Percentiles rank a stretch among this genome's conserved stretches.
These are phyloP conservation scores for Drosophila oshimai DNA, from an alignment of 1,140 invertebrate species.

Conservation along the genomic window DNA sequence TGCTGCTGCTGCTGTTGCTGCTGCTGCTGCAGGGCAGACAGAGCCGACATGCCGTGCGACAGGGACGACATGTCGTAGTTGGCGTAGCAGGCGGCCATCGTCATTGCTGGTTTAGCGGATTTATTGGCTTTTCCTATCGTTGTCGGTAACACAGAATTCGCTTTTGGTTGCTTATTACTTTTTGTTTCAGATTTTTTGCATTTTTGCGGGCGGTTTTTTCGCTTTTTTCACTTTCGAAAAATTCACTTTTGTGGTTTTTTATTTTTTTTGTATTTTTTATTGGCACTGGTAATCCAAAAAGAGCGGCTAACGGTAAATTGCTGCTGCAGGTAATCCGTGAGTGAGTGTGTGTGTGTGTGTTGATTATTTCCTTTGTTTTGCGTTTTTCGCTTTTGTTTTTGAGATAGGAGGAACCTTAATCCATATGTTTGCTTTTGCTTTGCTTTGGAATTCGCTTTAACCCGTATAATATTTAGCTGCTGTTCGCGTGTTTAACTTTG, in stretches of 20 bases:
- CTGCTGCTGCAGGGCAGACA: constrained; percentile 52
- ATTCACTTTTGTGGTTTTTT: constrained; percentile 41
- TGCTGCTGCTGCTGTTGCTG: constrained; percentile 62
- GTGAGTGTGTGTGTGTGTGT: constrained; percentile 24
- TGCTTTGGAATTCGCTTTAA: constrained; percentile 57
- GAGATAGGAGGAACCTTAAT: constrained; percentile 78
- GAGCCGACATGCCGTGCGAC: constrained; percentile 62
- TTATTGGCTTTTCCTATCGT: constrained; percentile 21
- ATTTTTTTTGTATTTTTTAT: constrained; percentile 33
- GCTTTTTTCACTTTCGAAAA: constrained; percentile 45
- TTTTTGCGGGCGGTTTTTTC: constrained; percentile 35
- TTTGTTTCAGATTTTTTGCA: constrained; percentile 50
- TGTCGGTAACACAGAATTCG: constrained; percentile 47
- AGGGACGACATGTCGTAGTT: constrained; percentile 81
- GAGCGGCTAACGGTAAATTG: constrained; percentile 59
- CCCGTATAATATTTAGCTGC: constrained; percentile 60
- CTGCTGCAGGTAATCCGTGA: constrained; percentile 67
- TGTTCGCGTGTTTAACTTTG: constrained; percentile 53
- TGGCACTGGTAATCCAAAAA: constrained; percentile 82
- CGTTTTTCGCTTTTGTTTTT: constrained; percentile 16
- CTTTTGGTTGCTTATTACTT: constrained; percentile 40
- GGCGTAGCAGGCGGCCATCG: constrained; percentile 82
- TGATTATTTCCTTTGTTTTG: constrained; percentile 1
- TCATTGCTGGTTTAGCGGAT: constrained; percentile 59
- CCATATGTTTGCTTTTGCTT: constrained; percentile 58